Conservation (phyloP, 2,888 invertebrate species). For the Acanthosepion pharaonis region DNA sequence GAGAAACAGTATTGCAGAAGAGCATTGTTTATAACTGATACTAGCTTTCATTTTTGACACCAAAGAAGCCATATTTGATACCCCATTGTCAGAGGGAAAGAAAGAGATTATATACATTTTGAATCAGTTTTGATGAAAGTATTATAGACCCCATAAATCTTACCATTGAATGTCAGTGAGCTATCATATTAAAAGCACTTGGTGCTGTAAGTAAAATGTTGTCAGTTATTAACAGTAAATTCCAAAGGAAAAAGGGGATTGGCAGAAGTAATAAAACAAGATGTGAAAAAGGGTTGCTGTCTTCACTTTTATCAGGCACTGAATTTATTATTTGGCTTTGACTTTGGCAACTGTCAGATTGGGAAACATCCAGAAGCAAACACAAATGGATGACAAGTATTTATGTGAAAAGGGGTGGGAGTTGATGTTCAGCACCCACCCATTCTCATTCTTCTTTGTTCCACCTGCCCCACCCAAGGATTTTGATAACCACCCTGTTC, state of each 20-base stretch:
- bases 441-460: background rate
- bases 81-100: no score
- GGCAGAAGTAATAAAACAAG: background rate
- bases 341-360: no score
- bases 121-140: background rate
- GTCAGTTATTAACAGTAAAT: background rate
- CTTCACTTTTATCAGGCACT: background rate
- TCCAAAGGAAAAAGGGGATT: background rate
- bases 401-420: background rate
- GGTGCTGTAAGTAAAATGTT: background rate
- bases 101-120: no score
- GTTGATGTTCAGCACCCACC: background rate
- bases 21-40: no score
- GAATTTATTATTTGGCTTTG: background rate
- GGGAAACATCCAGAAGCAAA: no score
- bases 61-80: background rate
- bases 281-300: background rate
- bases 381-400: no score
- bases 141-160: background rate
- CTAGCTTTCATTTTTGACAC: background rate
- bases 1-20: no score
- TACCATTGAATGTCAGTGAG: background rate
- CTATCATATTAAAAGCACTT: background rate
- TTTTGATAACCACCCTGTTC: conserved; percentile 8
- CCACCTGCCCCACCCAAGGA: background rate